A percentile compares a stretch with the other conserved stretches of the same genome.
Evolutionary conservation across 2,888 invertebrate genomes (phyloP).

Genomic region (Apamea epomidion): DNA sequence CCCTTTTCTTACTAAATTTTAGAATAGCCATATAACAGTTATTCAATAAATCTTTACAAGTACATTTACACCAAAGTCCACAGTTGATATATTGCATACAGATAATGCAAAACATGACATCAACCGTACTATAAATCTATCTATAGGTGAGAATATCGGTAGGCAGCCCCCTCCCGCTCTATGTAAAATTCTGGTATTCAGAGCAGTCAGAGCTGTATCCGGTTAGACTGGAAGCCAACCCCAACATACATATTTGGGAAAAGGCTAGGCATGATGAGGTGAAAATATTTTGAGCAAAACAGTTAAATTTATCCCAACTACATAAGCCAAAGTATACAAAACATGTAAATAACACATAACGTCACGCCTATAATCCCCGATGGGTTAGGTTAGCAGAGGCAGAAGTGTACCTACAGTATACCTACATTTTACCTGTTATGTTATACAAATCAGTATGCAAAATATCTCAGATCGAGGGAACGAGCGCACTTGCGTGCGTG

Average conservation of each 20-base stretch:
- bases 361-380: too few species aligned
- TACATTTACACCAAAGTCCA: background rate
- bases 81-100: background rate
- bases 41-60: background rate
- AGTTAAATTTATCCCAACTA: background rate
- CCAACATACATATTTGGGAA: too few species aligned
- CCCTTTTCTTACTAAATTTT: background rate
- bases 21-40: background rate
- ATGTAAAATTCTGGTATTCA: too few species aligned
- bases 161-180: background rate
- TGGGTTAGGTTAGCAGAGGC: too few species aligned
- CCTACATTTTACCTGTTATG: too few species aligned
- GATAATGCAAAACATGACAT: background rate
- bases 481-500: constrained; percentile 91
- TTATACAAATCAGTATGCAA: too few species aligned
- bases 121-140: background rate
- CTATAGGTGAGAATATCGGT: background rate
- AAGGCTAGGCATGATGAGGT: background rate
- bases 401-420: too few species aligned
- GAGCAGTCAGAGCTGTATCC: too few species aligned
- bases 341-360: too few species aligned
- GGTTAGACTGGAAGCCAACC: too few species aligned
- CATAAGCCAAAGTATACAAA: background rate
- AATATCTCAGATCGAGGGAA: constrained; percentile 69
- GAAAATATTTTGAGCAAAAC: background rate